Base-by-base conservation (phyloP, 2,797 vertebrate species). In the Myioborus miniatus region DNA sequence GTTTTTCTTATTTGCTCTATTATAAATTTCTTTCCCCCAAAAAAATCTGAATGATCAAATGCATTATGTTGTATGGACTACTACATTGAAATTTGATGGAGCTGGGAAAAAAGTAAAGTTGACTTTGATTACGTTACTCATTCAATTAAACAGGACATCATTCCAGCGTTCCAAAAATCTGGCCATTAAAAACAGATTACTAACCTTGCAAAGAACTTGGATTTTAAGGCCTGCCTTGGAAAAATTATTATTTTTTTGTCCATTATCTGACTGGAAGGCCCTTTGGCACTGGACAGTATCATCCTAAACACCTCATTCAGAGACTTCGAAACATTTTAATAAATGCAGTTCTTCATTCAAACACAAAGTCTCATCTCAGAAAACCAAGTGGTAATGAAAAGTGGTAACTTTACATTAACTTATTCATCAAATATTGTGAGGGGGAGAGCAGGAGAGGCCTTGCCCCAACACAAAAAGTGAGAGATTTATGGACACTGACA, bases 11-110 rank as follows among this genome's bases (percentile, higher is more conserved):
- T 41, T 79, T 56, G 7, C 20, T 83, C 16, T 74, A 24, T 6
- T 46, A 39, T 15, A 59, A 77, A n/a, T 43, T 30, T 27, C 5
- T 36, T 81, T 83, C 4, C 7, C 8, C 8, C 0, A 0, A 6
- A 64, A 63, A 65, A 7, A 22, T 34, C 15, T 58, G 34, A 89
- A 70, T n/a, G 44, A 84, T 44, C 29, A 64, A 22, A 37, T 1
- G 0, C 9, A 8, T n/a, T 39, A 77, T 5, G 5, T n/a, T 20
- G 52, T 67, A 62, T 12, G 4, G 23, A 56, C 30, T 43, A 24
- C 12, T 41, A 41, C 26, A 0, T 7, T 14, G 18, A 80, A 78
- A 75, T 89, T 62, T 58, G 23, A 81, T 46, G 9, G 23, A 65
- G 9, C 11, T 30, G 11, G 2, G 32, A 11, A 74, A 90, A 69